Conservation (phyloP, 2,888 invertebrate species). For the Leptinotarsa peninsularis region DNA sequence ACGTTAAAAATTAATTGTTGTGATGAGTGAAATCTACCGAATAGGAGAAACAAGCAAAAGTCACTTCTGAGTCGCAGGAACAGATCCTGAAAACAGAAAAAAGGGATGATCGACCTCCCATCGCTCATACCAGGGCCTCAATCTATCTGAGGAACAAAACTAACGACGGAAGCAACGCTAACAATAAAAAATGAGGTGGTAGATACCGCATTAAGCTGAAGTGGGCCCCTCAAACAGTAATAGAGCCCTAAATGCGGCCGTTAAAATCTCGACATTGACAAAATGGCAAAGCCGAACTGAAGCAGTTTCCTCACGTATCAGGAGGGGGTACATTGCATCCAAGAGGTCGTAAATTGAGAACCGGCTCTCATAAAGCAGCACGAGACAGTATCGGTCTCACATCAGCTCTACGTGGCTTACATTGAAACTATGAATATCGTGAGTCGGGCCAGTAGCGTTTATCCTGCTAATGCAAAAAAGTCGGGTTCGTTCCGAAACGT, state of each 20-base stretch:
- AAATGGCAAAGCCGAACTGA: constrained; percentile 58
- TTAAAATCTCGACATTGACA: constrained; percentile 63
- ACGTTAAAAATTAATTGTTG: too few relatives aligned
- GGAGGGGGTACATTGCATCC: constrained; percentile 55
- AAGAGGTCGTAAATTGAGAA: constrained; percentile 63
- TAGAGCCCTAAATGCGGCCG: constrained; percentile 49
- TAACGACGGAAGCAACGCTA: constrained; percentile 31
- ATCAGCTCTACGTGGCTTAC: constrained; percentile 65
- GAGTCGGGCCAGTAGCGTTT: constrained; percentile 36
- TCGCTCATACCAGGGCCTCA: constrained; percentile 13
- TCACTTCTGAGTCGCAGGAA: too few relatives aligned
- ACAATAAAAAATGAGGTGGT: constrained; percentile 49
- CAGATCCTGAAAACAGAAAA: not conserved
- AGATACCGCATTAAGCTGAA: constrained; percentile 53
- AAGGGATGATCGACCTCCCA: not conserved
- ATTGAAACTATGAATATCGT: constrained; percentile 62
- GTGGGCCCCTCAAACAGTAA: constrained; percentile 52
- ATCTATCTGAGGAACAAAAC: constrained; percentile 29
- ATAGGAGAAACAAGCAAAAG: too few relatives aligned
- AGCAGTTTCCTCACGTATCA: constrained; percentile 63
- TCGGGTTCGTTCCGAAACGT: constrained; percentile 24
- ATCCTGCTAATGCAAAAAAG: constrained; percentile 42
- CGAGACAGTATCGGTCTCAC: constrained; percentile 65
- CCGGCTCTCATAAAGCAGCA: constrained; percentile 63
- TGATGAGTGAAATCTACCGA: too few relatives aligned